These are phyloP conservation scores for Spheniscus humboldti DNA, from an alignment of 2,797 vertebrate genomes.

Conservation along the genomic window DNA sequence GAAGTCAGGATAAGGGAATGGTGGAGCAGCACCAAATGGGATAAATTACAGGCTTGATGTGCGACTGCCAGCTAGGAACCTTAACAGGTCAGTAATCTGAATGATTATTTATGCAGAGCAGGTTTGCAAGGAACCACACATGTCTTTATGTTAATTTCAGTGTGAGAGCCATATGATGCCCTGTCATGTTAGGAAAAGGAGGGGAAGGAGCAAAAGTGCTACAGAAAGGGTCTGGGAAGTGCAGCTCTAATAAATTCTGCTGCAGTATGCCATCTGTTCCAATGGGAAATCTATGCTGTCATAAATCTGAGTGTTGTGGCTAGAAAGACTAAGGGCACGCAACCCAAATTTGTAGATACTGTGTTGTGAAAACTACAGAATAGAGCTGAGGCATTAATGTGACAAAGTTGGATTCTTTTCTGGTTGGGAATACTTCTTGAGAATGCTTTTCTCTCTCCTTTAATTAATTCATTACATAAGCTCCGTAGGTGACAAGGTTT, in stretches of 20 bases:
- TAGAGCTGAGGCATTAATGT: not conserved
- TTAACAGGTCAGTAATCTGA: not conserved
- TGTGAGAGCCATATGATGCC: not conserved
- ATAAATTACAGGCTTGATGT: conserved; percentile 2
- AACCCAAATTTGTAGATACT: not conserved
- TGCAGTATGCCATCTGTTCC: conserved; percentile 23
- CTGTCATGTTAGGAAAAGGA: not conserved
- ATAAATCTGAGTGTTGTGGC: conserved; percentile 31
- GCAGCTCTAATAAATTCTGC: conserved; percentile 22
- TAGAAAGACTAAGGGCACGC: not conserved
- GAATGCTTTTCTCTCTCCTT: not conserved
- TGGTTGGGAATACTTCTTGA: not conserved
- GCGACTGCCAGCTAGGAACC: not conserved
- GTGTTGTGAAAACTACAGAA: not conserved
- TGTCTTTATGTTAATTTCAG: not conserved
- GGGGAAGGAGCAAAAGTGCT: not conserved
- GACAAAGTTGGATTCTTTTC: not conserved
- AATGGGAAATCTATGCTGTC: conserved; percentile 7
- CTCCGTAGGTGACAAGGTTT: not conserved
- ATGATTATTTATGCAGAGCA: conserved; percentile 25
- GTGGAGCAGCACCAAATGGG: not conserved
- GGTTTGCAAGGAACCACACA: not conserved
- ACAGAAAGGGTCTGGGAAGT: not conserved
- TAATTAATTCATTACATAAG: not conserved
- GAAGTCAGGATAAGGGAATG: not conserved